These are phyloP conservation scores for Cryptomyrus ogoouensis DNA, from an alignment of 2,113 vertebrate genomes.

Conservation along the genomic window DNA sequence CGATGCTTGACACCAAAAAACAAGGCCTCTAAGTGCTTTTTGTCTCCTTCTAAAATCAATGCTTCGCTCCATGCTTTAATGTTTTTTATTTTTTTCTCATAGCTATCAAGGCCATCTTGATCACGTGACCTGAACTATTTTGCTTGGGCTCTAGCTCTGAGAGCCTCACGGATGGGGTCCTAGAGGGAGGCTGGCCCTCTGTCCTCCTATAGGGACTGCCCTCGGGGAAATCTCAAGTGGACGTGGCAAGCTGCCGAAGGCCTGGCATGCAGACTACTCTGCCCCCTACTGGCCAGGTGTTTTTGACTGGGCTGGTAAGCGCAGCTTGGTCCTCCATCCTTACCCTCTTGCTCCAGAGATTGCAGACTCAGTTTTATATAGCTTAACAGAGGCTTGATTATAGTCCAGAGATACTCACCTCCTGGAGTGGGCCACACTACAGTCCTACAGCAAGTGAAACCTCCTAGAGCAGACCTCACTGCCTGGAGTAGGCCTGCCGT, in stretches of 20 bases:
- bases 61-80: background rate
- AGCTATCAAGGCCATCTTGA: constrained; percentile 22
- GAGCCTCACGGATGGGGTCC: background rate
- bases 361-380: background rate
- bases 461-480: background rate
- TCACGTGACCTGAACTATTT: background rate
- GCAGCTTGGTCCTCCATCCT: background rate
- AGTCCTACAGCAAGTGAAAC: too few relatives aligned
- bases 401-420: background rate
- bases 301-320: background rate
- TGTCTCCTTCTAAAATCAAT: constrained; percentile 39
- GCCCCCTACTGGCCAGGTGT: background rate
- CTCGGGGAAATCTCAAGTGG: background rate
- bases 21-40: constrained; percentile 47
- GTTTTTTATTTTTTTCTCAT: constrained; percentile 9
- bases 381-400: background rate
- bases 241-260: background rate
- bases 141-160: background rate
- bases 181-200: background rate
- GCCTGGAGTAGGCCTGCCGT: background rate
- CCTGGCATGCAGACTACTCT: background rate
- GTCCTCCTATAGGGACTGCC: background rate
- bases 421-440: too few relatives aligned
- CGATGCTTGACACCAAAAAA: constrained; percentile 48
- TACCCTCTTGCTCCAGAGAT: background rate